Base-by-base conservation (phyloP, 2,888 invertebrate species). In the Exocentrus adspersus region DNA sequence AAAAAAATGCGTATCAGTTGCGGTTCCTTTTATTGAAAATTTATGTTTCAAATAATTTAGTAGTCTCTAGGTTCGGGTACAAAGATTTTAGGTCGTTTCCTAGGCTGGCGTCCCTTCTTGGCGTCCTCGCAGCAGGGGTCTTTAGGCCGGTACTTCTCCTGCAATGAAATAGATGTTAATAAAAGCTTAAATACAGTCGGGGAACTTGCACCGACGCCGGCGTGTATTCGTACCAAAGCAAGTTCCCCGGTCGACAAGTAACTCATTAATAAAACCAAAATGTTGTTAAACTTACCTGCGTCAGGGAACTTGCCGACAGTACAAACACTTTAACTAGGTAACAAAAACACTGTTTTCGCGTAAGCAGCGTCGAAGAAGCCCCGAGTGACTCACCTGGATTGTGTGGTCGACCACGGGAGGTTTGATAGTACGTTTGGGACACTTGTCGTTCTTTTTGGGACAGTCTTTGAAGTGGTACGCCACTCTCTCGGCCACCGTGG, bases 231-330 rank as follows among this genome's bases (percentile, higher is more conserved):
- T 52, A 58, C 46, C 54, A 62, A 57, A 54, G 67, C 67, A 67
- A 67, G 62, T 67, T 64, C 67, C 67, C 64, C 52, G 45, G 51
- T 62, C 14, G 21, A 58, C 20, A 4, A 10, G 6, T 46, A n/a
- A 43, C 32, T 24, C 17, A 16, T 19, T 2, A 41, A 9, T 43
- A 19, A 10, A 14, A 7, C 2, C 28, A n/a, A 61, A 42, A 17
- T 42, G 5, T n/a, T n/a, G n/a, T n/a, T n/a, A n/a, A 57, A 66
- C 63, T 67, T 64, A 67, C 67, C 65, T 60, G n/a, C 30, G 19
- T 17, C n/a, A 19, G 51, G 51, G 51, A 51, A 51, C 51, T 51
- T 37, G n/a, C 43, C 5, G 20, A 1, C 17, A 6, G 43, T 17
- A 43, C 54, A 43, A 20, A 43, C 9, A 37, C 5, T 37, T 9